Percentiles rank a stretch among this genome's conserved stretches.
Conservation (phyloP, 2,113 vertebrate species). For the Amblyopsis rosae region DNA sequence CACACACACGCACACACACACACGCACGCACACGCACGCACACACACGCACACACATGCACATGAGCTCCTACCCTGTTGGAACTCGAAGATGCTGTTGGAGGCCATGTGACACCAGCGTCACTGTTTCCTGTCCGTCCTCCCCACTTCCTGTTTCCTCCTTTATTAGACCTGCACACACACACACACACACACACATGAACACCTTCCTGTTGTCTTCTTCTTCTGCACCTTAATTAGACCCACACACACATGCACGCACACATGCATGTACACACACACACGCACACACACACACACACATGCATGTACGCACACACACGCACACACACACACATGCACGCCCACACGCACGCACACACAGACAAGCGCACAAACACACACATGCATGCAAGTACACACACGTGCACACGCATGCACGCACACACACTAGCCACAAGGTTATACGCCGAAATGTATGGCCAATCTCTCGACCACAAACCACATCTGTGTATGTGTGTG, state of each 20-base stretch:
- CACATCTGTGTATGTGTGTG: slow-evolving; percentile 25
- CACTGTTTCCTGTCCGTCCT: neutral
- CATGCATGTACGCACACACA: neutral
- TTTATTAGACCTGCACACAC: neutral
- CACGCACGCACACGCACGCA: neutral
- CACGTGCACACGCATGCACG: neutral
- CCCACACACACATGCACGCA: neutral
- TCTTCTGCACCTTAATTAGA: neutral
- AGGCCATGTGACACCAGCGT: slow-evolving; percentile 31
- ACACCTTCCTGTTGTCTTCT: neutral
- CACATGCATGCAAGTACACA: neutral
- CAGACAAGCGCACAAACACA: slow-evolving; percentile 1
- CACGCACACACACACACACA: slow-evolving; percentile 6
- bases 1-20: no score
- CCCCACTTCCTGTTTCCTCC: neutral
- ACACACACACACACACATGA: slow-evolving; percentile 3
- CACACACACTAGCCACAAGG: neutral
- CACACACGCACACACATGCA: neutral
- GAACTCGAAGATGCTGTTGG: slow-evolving; percentile 49
- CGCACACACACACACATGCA: neutral
- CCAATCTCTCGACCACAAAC: slow-evolving; percentile 35
- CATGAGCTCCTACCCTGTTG: slow-evolving; percentile 26
- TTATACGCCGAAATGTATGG: slow-evolving; percentile 7
- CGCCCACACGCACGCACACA: slow-evolving; percentile 15
- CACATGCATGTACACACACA: neutral